Conservation (phyloP, 2,888 invertebrate genomes). For the Torymus aiolomorphi region DNA sequence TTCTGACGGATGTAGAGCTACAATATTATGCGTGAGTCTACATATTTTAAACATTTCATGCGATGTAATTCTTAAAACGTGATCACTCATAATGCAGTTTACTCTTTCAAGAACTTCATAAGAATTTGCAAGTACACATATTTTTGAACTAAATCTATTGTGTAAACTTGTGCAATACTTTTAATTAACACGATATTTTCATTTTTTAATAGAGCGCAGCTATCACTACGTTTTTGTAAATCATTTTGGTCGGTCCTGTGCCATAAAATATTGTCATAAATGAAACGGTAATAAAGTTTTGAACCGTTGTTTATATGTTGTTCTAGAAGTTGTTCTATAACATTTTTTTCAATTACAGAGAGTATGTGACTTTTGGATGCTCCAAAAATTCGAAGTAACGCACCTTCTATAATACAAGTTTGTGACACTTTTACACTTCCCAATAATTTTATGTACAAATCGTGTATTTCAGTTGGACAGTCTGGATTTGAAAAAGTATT, state of each 20-base stretch:
- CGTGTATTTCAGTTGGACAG: no score
- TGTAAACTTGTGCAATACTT: no score
- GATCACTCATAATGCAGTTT: neutral
- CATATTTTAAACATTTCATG: neutral
- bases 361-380: neutral
- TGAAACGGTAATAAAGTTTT: conserved; percentile 7
- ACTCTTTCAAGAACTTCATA: neutral
- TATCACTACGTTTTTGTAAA: neutral
- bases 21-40: neutral
- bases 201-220: neutral
- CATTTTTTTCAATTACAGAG: neutral
- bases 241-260: neutral
- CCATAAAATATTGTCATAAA: conserved; percentile 13
- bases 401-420: neutral
- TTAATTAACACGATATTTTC: no score
- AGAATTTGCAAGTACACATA: neutral
- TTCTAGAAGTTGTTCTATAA: neutral
- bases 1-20: neutral
- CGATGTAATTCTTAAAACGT: no score
- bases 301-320: neutral
- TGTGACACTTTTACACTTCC: no score
- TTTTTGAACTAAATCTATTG: neutral
- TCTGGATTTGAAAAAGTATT: neutral
- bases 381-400: neutral
- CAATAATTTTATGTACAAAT: no score